These are phyloP conservation scores for Microctenopoma steveboyesi DNA, from an alignment of 2,797 vertebrate species.

Conservation along the genomic window DNA sequence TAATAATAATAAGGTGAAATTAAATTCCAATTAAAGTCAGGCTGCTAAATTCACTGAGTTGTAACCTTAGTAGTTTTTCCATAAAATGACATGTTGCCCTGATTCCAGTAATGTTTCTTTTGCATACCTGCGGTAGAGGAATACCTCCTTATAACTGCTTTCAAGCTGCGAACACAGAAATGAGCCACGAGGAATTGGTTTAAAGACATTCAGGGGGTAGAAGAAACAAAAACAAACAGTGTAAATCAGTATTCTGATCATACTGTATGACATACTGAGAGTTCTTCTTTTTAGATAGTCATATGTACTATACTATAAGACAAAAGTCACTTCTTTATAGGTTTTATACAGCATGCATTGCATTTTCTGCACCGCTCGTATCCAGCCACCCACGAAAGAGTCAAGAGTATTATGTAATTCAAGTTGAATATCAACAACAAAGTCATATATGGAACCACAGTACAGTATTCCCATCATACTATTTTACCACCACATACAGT, in stretches of 20 bases:
- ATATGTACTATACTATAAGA: slow-evolving; percentile 6
- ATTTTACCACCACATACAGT: background rate
- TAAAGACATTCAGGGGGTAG: too few species aligned
- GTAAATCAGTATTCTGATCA: background rate
- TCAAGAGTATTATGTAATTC: slow-evolving; percentile 22
- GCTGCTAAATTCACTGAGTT: too few species aligned
- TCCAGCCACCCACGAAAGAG: slow-evolving; percentile 15
- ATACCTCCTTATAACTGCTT: background rate
- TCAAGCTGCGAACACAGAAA: too few species aligned
- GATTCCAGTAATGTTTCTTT: background rate
- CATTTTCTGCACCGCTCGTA: slow-evolving; percentile 3
- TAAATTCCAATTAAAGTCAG: background rate
- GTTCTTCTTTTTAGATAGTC: background rate
- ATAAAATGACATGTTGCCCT: background rate
- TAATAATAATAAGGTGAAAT: background rate
- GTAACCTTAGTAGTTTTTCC: background rate
- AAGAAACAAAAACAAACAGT: background rate
- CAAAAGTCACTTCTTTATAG: slow-evolving; percentile 6
- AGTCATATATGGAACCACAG: background rate
- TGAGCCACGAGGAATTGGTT: background rate
- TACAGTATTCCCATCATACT: slow-evolving; percentile 1
- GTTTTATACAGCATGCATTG: background rate
- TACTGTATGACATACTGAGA: background rate
- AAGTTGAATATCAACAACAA: slow-evolving; percentile 33
- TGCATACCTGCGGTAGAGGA: background rate